Base-by-base conservation (phyloP, 92 coral and sea anemone species). In the Zoanthus sociatus region DNA sequence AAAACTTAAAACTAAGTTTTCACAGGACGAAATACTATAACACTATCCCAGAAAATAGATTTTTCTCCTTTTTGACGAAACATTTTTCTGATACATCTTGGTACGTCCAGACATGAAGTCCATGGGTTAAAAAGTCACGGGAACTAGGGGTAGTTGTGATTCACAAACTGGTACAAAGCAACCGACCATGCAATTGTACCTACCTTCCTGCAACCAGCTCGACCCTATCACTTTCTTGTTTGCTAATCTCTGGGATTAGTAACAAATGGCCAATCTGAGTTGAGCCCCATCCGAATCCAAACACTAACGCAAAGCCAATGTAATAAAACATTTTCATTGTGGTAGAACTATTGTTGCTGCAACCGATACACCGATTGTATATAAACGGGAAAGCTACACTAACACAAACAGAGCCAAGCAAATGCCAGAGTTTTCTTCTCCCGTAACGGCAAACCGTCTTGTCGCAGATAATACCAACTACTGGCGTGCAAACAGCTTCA, bases 261-360 rank as follows among this genome's bases (percentile, higher is more conserved):
- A 92, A 90, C 64, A 93, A 76, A 47, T 93, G 96, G 17, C 94
- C 96, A 64, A 93, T 89, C 60, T 93, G 94, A 37, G 95, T 91
- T 48, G 94, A 70, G 15, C 96, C 96, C 96, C 95, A 93, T 31
- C 95, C 94, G 53, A 90, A 91, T 69, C 94, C 91, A 78, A 87
- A 93, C 12, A 86, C 88, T 88, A 91, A 67, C 16, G 92, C 88
- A 63, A 93, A 87, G 6, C 92, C 86, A 69, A 87, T 88, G 71
- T 91, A 93, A 74, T 93, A 93, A 16, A 87, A 64, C 21, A 87
- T 67, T 66, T 93, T 93, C 12, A 9, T 50, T 50, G 79, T 89
- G 12, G 85, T 47, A 14, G 83, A 45, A 16, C 89, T 73, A 83
- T 88, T 89, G 20, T 89, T 84, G 20, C 46, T 86, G 78, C 96